Evolutionary conservation across 2,797 vertebrate genomes (phyloP), one percentile per base, ranked within the genome.

Genomic region (Chloroceryle inda): DNA sequence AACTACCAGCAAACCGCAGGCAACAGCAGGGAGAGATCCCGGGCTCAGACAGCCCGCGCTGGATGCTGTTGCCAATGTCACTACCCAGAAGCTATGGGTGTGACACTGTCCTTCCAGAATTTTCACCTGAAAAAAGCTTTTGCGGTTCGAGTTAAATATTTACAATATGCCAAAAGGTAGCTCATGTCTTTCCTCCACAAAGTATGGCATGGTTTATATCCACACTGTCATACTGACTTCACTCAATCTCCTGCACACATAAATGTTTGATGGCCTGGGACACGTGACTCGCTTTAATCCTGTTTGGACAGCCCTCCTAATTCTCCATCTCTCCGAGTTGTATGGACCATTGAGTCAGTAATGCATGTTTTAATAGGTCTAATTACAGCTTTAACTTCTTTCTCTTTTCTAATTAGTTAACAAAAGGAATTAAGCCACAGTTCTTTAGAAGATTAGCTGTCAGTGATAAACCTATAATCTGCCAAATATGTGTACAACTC

Each of bases 401-500:
- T 92, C 61, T 82, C 47, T 42, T 89, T 88, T 94, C 80, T 72
- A 92, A 96, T 95, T 95, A 91, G 89, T 86, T 92, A 93, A 96
- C 92, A 95, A 95, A 96, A 93, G 87, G 92, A 97, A 81, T 86
- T 93, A 92, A 82, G 81, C 74, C 92, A 62, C 75, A 76, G 87
- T 75, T 92, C 78, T 92, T 64, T 66, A 76, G 42, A 92, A 96
- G 94, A 92, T 96, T 92, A 93, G 72, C 66, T 64, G 78, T 55
- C 58, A 67, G 80, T 42, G 88, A 96, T 93, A 96, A 97, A 95
- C 50, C 92, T 40, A 83, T 97, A 96, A 97, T 97, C 97, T 97
- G 91, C 80, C 85, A 87, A 96, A 80, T 91, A 96, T 35, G 78
- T 67, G 95, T 93, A 94, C 95, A 95, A 73, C 69, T 92, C 87